Conservation (phyloP, 1,140 invertebrate species). For the Piezodorus guildinii region DNA sequence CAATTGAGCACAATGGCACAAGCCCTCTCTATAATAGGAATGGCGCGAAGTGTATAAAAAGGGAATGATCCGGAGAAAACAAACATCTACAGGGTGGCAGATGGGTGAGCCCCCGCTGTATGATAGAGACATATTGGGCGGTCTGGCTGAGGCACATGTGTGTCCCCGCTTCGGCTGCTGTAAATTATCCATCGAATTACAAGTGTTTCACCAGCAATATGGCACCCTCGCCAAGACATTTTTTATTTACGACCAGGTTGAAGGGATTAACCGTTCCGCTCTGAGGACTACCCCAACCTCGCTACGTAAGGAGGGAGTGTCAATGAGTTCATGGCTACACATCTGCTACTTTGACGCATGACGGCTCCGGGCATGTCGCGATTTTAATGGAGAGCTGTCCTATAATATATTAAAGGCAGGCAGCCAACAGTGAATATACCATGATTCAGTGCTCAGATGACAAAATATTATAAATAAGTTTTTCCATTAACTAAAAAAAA, state of each 20-base stretch:
- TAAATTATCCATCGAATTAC: conserved; percentile 6
- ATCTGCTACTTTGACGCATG: no score
- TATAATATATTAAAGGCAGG: no score
- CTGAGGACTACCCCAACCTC: background rate
- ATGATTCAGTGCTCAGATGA: no score
- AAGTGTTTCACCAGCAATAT: conserved; percentile 7
- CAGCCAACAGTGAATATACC: no score
- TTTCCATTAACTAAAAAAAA: no score
- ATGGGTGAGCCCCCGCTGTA: background rate
- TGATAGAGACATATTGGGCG: conserved; percentile 3
- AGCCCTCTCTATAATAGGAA: background rate
- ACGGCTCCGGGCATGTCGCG: no score
- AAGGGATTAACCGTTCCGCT: conserved; percentile 1
- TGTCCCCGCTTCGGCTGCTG: background rate
- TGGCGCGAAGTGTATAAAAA: background rate
- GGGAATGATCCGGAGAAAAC: conserved; percentile 5
- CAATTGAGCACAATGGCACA: no score
- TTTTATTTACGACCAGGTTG: background rate
- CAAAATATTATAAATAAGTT: no score
- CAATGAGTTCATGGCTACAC: no score
- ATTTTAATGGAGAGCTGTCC: no score
- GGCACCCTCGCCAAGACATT: background rate
- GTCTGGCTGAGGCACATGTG: background rate
- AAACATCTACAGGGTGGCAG: background rate
- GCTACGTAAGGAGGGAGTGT: no score